A percentile compares a stretch with the other conserved stretches of the same genome.
Evolutionary conservation across 2,113 vertebrate genomes (phyloP).

Genomic region (Alectura lathami): DNA sequence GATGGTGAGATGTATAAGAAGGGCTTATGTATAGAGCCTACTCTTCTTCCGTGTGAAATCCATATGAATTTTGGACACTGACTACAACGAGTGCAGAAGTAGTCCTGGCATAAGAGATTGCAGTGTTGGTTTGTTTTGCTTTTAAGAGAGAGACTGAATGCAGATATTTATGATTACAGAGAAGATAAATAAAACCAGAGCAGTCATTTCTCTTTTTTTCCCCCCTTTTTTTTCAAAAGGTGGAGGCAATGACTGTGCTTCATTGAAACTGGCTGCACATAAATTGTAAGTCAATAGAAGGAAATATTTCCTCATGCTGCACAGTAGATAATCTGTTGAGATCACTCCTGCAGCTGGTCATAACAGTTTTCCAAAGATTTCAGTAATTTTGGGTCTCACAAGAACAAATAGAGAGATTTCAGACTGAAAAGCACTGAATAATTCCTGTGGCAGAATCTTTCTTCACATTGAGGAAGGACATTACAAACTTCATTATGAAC

Average conservation of each 20-base stretch:
- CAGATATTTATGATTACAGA: constrained; percentile 42
- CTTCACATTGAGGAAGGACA: background rate
- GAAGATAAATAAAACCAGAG: constrained; percentile 22
- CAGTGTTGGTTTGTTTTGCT: constrained; percentile 2
- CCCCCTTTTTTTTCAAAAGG: background rate
- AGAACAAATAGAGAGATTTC: background rate
- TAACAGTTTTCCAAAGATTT: background rate
- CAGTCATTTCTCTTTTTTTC: background rate
- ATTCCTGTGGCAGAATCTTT: background rate
- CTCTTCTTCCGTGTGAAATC: constrained; percentile 15
- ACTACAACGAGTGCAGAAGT: background rate
- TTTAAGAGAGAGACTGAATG: background rate
- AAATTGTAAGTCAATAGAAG: constrained; percentile 11
- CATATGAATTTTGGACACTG: constrained; percentile 33
- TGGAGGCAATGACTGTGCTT: constrained; percentile 16
- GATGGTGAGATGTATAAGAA: constrained; percentile 2
- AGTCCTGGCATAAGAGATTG: background rate
- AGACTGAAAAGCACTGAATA: background rate
- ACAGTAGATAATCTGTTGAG: background rate
- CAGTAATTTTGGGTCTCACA: background rate
- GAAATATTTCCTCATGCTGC: background rate
- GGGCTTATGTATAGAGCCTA: background rate
- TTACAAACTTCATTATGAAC: background rate
- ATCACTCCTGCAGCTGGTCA: background rate
- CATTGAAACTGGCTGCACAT: constrained; percentile 18